Conservation (phyloP, 2,888 invertebrate species). For the Macaria notata region DNA sequence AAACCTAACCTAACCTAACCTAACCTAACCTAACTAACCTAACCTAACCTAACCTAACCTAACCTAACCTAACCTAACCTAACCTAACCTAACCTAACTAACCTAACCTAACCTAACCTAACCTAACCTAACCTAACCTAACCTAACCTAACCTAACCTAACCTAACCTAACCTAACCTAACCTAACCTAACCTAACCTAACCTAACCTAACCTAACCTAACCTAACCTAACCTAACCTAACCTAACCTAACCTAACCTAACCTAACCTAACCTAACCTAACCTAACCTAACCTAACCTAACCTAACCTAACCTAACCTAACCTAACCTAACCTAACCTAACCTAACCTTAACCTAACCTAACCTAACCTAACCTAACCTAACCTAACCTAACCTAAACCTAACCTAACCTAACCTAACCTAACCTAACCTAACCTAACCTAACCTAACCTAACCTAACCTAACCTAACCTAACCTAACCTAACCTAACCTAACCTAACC, state of each 20-base stretch:
- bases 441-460: constrained; percentile 15
- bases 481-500: constrained; percentile 25
- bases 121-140: constrained; percentile 31
- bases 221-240: constrained; percentile 27
- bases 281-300: constrained; percentile 23
- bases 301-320: constrained; percentile 18
- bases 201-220: constrained; percentile 27
- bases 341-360: constrained; percentile 19
- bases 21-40: constrained; percentile 32
- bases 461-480: constrained; percentile 14
- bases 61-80: constrained; percentile 31
- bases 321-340: constrained; percentile 16
- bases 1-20: constrained; percentile 32
- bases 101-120: constrained; percentile 33
- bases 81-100: constrained; percentile 28
- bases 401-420: constrained; percentile 15
- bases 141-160: constrained; percentile 30
- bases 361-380: constrained; percentile 14
- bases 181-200: constrained; percentile 30
- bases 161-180: constrained; percentile 30
- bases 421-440: constrained; percentile 9
- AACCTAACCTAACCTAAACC: constrained; percentile 15
- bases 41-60: constrained; percentile 32
- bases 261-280: constrained; percentile 23
- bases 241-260: constrained; percentile 29